These are phyloP conservation scores for Hypomesus transpacificus DNA, from an alignment of 2,113 vertebrate species.

Conservation along the genomic window DNA sequence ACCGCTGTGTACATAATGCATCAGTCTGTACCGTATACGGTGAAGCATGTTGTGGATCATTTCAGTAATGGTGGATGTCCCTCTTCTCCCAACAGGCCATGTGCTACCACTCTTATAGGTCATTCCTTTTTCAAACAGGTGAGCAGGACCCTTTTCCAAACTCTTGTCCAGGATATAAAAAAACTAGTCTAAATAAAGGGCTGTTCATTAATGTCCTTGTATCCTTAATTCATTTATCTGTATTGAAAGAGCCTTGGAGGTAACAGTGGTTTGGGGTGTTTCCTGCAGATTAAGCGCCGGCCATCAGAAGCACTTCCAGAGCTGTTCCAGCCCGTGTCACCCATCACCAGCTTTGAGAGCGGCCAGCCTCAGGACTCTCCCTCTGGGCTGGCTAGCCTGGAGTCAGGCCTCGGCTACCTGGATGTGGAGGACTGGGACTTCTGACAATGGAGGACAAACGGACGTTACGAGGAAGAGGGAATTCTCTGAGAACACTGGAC, in stretches of 20 bases:
- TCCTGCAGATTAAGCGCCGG: conserved; percentile 84
- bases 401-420: conserved; percentile 85
- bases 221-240: too few relatives aligned
- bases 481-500: conserved; percentile 21
- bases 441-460: conserved; percentile 60
- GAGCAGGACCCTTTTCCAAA: conserved; percentile 27
- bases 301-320: conserved; percentile 90
- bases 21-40: background rate
- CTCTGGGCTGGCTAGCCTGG: conserved; percentile 82
- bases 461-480: background rate
- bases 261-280: background rate
- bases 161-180: too few relatives aligned
- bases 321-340: conserved; percentile 83
- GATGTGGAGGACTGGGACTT: conserved; percentile 98
- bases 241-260: background rate
- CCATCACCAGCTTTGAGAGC: conserved; percentile 79
- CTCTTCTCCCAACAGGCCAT: conserved; percentile 76
- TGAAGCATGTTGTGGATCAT: background rate
- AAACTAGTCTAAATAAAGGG: too few relatives aligned
- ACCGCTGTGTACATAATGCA: too few relatives aligned
- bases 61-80: background rate
- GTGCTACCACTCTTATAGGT: conserved; percentile 80
- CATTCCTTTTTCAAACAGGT: conserved; percentile 99
- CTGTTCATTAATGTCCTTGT: too few relatives aligned
- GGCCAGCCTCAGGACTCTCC: conserved; percentile 75